These are phyloP conservation scores for Eledona agricola DNA, from an alignment of 2,888 invertebrate genomes.

Conservation along the genomic window DNA sequence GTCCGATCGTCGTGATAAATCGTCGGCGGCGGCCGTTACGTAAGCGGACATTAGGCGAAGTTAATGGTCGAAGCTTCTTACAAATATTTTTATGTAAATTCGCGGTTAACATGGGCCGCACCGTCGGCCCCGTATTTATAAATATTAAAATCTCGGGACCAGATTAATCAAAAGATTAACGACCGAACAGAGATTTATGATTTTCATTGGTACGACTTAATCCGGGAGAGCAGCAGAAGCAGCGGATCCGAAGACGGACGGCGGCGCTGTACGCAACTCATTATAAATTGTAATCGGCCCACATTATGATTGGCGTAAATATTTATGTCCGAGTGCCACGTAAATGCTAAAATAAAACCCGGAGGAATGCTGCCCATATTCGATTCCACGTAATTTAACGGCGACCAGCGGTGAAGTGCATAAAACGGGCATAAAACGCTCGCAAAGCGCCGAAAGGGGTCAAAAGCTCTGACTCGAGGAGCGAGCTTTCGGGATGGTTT, in stretches of 20 bases:
- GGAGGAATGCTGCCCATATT: conserved; percentile 37
- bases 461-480: no score
- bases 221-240: conserved; percentile 28
- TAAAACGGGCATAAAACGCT: background rate
- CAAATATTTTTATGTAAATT: conserved; percentile 39
- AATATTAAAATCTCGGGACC: conserved; percentile 30
- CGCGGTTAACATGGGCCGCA: conserved; percentile 31
- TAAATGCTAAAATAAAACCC: conserved; percentile 37
- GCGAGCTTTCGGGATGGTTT: no score
- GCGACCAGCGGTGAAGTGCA: background rate
- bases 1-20: conserved; percentile 21
- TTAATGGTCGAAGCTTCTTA: conserved; percentile 34
- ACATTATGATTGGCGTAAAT: conserved; percentile 44
- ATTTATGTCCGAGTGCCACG: conserved; percentile 41
- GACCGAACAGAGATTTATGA: conserved; percentile 34
- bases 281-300: conserved; percentile 46
- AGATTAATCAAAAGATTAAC: conserved; percentile 38
- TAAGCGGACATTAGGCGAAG: conserved; percentile 21
- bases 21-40: conserved; percentile 21
- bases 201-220: conserved; percentile 32
- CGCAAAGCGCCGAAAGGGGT: conserved; percentile 1
- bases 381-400: background rate
- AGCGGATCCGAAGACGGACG: conserved; percentile 26
- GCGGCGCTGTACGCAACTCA: conserved; percentile 33
- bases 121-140: conserved; percentile 32